Evolutionary conservation across 2,113 vertebrate species (phyloP).

Genomic region (Anarrhichthys ocellatus): DNA sequence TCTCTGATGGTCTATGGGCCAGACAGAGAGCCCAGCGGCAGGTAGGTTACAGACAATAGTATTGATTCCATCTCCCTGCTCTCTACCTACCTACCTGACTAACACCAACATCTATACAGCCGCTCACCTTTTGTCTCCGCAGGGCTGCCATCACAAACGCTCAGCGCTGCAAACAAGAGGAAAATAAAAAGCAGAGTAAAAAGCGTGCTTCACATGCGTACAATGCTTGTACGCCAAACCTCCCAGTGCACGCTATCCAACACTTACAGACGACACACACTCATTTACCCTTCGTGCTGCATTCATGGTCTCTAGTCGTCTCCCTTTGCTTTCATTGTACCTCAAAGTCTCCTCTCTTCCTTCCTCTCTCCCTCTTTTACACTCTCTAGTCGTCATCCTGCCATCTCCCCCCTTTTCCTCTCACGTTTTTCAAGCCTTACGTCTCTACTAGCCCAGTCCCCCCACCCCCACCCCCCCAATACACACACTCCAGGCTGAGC

Average conservation of each 20-base stretch:
- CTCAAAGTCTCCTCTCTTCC: slow-evolving; percentile 49
- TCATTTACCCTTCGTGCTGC: slow-evolving; percentile 56
- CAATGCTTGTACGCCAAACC: slow-evolving; percentile 37
- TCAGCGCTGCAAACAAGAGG: slow-evolving; percentile 58
- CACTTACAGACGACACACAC: slow-evolving; percentile 37
- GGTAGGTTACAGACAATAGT: slow-evolving; percentile 81
- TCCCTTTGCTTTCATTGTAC: slow-evolving; percentile 61
- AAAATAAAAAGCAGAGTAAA: slow-evolving; percentile 49
- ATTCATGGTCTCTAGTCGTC: slow-evolving; percentile 46
- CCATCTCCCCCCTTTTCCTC: slow-evolving; percentile 67
- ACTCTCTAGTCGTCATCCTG: slow-evolving; percentile 61
- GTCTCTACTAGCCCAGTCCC: slow-evolving; percentile 69
- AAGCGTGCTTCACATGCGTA: slow-evolving; percentile 48
- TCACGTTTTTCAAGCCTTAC: slow-evolving; percentile 76
- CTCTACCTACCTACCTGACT: slow-evolving; percentile 69
- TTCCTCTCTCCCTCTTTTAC: slow-evolving; percentile 63
- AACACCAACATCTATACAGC: slow-evolving; percentile 56
- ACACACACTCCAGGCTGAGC: slow-evolving; percentile 67
- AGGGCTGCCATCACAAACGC: slow-evolving; percentile 54
- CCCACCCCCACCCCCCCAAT: slow-evolving; percentile 26
- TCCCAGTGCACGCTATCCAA: slow-evolving; percentile 39
- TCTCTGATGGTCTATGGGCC: slow-evolving; percentile 63
- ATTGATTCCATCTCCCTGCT: slow-evolving; percentile 79
- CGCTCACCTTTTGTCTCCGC: slow-evolving; percentile 75
- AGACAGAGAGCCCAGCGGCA: slow-evolving; percentile 80